Evolutionary conservation across 2,113 vertebrate genomes (phyloP), one percentile per base, ranked within the genome.

Genomic region (Agapornis roseicollis): DNA sequence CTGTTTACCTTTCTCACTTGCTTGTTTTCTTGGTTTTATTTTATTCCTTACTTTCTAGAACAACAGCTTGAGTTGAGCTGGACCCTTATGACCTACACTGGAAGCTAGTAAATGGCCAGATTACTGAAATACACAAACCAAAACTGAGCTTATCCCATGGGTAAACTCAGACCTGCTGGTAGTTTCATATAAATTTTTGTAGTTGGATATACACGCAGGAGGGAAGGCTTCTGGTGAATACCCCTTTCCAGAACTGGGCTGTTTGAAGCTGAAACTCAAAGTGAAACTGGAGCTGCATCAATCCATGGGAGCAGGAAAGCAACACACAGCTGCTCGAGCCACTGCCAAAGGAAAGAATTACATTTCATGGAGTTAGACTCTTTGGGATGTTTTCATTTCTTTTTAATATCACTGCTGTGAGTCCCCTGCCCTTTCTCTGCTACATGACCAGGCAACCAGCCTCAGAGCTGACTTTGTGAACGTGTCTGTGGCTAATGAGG

Each of bases 321-420:
- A 86, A 86, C 69, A 79, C 39, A 71, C 56, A 80, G 92, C 69
- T 68, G 65, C 72, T 92, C 19, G 55, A 93, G 81, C 47, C 58
- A 27, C 52, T 94, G 92, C 85, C 92, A 95, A 94, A 90, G 69
- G 76, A 80, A 95, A 80, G 69, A 92, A 94, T 96, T 96, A 86
- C 35, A 81, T 93, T 96, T 93, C 90, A 93, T 92, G 95, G 83
- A 90, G 77, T 80, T 81, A 72, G 64, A 52, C 56, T 80, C 80
- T 86, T 90, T 49, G 65, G 94, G 96, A 84, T 86, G 65, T 81
- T 94, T 86, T 94, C 23, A 74, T 95, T 94, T 88, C 83, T 86
- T 86, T 88, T 93, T 79, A 81, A 8, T 88, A 83, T 55, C 71
- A 49, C 60, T 77, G 76, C 88, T 93, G 50, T 79, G 70, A 93